Percentiles rank a stretch among this genome's conserved stretches.
These are phyloP conservation scores for Tapirus terrestris DNA, from an alignment of 2,113 vertebrate genomes.

Conservation along the genomic window DNA sequence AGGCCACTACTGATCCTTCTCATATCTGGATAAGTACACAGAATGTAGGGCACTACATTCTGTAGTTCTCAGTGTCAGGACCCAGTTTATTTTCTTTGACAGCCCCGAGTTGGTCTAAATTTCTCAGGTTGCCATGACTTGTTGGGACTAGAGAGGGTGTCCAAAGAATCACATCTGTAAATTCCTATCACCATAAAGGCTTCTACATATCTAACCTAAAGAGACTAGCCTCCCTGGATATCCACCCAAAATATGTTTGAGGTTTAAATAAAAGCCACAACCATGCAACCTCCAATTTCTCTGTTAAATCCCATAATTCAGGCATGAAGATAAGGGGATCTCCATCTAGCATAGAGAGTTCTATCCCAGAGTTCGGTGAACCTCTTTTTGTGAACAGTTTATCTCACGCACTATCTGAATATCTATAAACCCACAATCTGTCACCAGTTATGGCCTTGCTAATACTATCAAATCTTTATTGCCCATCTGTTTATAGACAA, in stretches of 20 bases:
- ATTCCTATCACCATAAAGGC: neutral
- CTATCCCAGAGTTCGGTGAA: neutral
- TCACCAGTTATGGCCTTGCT: neutral
- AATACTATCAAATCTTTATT: neutral
- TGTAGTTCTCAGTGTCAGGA: neutral
- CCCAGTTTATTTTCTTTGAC: neutral
- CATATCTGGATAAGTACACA: neutral
- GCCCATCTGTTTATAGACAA: neutral
- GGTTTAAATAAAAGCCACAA: conserved; percentile 19
- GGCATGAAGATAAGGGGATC: neutral
- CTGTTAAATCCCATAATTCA: neutral
- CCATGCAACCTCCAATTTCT: neutral
- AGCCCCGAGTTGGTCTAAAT: neutral
- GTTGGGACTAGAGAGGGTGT: neutral
- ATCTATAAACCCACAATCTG: neutral
- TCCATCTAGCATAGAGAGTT: neutral
- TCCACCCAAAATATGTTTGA: neutral
- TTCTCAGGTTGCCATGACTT: neutral
- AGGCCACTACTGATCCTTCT: neutral
- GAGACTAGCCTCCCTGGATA: neutral
- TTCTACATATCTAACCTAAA: neutral
- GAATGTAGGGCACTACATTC: neutral
- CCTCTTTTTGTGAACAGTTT: neutral
- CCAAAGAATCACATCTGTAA: neutral
- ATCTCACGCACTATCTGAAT: neutral